Percentiles rank a stretch among this genome's conserved stretches.
These are phyloP conservation scores for Bos javanicus DNA, from an alignment of 2,113 vertebrate species.

Conservation along the genomic window DNA sequence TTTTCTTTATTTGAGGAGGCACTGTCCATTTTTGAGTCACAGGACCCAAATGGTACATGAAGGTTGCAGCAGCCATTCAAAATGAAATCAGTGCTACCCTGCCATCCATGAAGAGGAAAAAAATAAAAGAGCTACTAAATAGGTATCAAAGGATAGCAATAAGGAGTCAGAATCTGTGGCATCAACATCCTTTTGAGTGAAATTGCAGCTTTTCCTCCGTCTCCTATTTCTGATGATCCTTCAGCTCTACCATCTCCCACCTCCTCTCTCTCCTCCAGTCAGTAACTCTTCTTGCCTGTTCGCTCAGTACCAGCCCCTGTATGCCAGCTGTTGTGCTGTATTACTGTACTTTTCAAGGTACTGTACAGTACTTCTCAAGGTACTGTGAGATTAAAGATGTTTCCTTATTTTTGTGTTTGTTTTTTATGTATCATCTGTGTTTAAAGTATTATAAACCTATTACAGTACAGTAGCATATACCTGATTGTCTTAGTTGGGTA, in stretches of 20 bases:
- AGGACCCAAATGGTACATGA: background rate
- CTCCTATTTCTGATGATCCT: background rate
- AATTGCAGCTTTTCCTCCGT: background rate
- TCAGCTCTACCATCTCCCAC: background rate
- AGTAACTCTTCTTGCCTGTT: background rate
- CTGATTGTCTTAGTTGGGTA: background rate
- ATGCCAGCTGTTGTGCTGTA: background rate
- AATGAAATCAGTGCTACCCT: background rate
- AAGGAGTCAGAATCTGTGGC: background rate
- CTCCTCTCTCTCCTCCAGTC: background rate
- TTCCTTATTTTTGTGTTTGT: background rate
- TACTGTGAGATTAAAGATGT: background rate
- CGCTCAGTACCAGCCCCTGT: background rate
- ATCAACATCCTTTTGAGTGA: background rate
- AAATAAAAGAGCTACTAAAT: background rate
- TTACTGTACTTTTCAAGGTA: background rate
- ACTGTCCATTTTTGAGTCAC: fast-evolving
- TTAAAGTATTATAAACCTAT: background rate
- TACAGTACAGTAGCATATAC: background rate
- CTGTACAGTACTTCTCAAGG: background rate
- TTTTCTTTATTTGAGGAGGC: background rate
- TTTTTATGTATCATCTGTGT: background rate
- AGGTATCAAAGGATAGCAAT: background rate
- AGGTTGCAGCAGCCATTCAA: background rate
- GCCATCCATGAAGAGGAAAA: background rate